phyloP scores from a whole-genome alignment of 2,113 vertebrate species.

The Glaucidium brasilianum region DNA sequence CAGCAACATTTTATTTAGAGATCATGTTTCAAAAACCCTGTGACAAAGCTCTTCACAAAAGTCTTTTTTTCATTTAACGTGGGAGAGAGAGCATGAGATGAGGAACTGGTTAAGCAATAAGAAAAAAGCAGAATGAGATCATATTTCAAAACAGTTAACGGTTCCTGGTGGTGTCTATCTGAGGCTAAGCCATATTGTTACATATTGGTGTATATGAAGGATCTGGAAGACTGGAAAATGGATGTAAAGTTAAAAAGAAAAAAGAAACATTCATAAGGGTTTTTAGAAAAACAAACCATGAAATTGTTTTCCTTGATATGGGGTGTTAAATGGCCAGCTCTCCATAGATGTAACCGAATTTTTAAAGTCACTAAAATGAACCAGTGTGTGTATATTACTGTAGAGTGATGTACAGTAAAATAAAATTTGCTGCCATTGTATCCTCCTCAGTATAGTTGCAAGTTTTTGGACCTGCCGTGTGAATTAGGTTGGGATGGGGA shows the following conservation, averaged over 20 bases:
- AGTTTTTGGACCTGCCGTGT: not conserved
- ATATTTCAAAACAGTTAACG: not conserved
- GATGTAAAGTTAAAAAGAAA: not conserved
- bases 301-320: not conserved
- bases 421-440: not conserved
- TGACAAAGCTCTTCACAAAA: not conserved
- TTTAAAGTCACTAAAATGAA: not conserved
- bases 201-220: not conserved
- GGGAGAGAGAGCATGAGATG: not conserved
- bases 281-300: not conserved
- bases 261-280: not conserved
- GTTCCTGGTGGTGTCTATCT: not conserved
- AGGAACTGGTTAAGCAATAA: not conserved
- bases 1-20: not conserved
- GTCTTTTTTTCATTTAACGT: not conserved
- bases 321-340: not conserved
- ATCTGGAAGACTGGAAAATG: not conserved
- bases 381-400: not conserved
- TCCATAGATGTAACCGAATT: not conserved
- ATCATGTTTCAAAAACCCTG: slow-evolving; percentile 41
- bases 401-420: not conserved
- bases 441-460: not conserved
- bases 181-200: not conserved
- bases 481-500: not conserved
- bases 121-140: not conserved